Conservation (phyloP, 2,113 vertebrate species). For the Chaetodon auriga region DNA sequence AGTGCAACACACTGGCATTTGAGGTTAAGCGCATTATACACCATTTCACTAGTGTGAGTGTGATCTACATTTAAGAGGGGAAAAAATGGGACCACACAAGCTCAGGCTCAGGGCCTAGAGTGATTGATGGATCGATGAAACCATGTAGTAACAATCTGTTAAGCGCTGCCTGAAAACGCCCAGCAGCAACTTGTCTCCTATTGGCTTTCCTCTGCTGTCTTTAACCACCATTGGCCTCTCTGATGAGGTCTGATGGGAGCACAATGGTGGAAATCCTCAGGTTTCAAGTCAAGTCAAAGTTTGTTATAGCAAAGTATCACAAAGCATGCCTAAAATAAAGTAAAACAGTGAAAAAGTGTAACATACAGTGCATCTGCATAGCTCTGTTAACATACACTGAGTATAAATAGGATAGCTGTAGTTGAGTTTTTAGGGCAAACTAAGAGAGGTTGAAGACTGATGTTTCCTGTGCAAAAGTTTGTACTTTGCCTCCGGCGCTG, state of each 20-base stretch:
- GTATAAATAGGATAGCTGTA: too few species aligned
- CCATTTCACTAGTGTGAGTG: neutral
- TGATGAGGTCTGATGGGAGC: neutral
- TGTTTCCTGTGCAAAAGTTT: conserved; percentile 17
- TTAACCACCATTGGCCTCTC: conserved; percentile 6
- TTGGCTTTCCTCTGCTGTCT: neutral
- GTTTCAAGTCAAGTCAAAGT: too few species aligned
- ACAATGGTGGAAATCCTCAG: neutral
- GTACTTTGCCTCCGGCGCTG: conserved; percentile 2
- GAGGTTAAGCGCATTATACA: neutral
- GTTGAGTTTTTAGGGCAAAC: too few species aligned
- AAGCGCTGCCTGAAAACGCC: conserved; percentile 26
- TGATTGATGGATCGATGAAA: conserved; percentile 50
- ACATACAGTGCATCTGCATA: too few species aligned
- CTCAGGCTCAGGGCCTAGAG: neutral
- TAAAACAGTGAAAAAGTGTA: too few species aligned
- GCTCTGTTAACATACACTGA: too few species aligned
- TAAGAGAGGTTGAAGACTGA: too few species aligned
- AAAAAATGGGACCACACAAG: conserved; percentile 24
- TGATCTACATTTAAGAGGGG: neutral
- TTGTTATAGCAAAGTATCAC: too few species aligned
- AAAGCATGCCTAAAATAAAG: too few species aligned
- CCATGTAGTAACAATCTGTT: neutral
- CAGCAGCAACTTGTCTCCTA: conserved; percentile 16
- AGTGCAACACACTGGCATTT: neutral